Conservation (phyloP, 2,888 invertebrate species). For the Quadroppia sp. region DNA sequence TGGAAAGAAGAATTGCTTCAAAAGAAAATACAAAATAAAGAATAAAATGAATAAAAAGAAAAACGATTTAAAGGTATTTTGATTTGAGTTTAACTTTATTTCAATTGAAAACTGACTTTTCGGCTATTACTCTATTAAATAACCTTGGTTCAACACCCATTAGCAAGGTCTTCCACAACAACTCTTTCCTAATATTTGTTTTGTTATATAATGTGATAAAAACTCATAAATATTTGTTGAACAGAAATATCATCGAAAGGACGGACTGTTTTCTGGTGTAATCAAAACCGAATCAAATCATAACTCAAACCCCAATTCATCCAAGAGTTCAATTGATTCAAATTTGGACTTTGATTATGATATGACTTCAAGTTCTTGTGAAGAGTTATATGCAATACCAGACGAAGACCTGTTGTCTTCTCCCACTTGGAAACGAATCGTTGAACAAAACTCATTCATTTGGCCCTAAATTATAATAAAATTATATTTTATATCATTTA, state of each 20-base stretch:
- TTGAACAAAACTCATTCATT: conserved; percentile 13
- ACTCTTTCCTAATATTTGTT: too few species aligned
- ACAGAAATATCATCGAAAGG: too few species aligned
- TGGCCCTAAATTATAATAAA: conserved; percentile 7
- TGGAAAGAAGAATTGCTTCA: background rate
- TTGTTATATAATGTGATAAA: too few species aligned
- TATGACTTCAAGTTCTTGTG: background rate
- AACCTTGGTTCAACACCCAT: too few species aligned
- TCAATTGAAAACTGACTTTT: too few species aligned
- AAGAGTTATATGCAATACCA: conserved; percentile 1
- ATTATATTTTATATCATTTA: background rate
- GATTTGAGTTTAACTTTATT: background rate
- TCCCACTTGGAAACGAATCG: conserved; percentile 8
- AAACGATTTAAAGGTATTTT: background rate
- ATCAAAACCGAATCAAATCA: too few species aligned
- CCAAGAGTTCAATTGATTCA: background rate
- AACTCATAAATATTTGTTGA: too few species aligned
- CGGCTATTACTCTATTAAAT: too few species aligned
- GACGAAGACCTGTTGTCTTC: background rate
- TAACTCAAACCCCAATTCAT: too few species aligned
- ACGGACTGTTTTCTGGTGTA: too few species aligned
- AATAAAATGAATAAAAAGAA: background rate
- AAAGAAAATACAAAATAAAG: background rate
- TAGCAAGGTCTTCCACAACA: too few species aligned
- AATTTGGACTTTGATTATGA: background rate